Conservation (phyloP, 2,113 vertebrate species). For the Megaptera novaeangliae region DNA sequence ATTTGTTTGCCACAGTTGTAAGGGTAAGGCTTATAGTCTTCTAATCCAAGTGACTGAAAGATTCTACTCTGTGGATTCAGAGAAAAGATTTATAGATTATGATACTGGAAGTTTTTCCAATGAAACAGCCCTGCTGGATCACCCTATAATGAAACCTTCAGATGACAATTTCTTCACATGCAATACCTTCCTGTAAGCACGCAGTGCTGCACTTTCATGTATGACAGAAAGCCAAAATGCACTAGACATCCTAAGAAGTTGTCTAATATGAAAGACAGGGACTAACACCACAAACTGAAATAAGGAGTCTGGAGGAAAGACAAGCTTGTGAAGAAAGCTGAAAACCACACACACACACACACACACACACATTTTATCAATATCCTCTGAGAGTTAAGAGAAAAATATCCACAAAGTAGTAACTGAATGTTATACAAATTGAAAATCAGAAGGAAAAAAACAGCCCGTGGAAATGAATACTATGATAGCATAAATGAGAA, state of each 20-base stretch:
- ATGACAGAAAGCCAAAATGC: background rate
- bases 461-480: background rate
- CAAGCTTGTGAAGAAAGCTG: background rate
- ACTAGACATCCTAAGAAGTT: background rate
- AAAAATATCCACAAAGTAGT: background rate
- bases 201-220: background rate
- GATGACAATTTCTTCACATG: background rate
- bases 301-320: background rate
- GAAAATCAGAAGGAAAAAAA: background rate
- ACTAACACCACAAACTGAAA: background rate
- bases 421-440: background rate
- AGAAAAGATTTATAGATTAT: background rate
- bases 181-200: background rate
- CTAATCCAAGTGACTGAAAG: background rate
- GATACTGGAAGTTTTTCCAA: background rate
- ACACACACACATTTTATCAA: background rate
- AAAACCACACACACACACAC: background rate
- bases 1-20: background rate
- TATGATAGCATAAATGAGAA: background rate
- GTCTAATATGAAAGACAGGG: background rate
- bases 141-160: background rate
- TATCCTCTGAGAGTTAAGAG: background rate
- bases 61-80: background rate
- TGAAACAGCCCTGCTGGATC: background rate
- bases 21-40: background rate